These are phyloP conservation scores for Daptonema setosum DNA, from an alignment of 2,888 invertebrate genomes.

Conservation along the genomic window DNA sequence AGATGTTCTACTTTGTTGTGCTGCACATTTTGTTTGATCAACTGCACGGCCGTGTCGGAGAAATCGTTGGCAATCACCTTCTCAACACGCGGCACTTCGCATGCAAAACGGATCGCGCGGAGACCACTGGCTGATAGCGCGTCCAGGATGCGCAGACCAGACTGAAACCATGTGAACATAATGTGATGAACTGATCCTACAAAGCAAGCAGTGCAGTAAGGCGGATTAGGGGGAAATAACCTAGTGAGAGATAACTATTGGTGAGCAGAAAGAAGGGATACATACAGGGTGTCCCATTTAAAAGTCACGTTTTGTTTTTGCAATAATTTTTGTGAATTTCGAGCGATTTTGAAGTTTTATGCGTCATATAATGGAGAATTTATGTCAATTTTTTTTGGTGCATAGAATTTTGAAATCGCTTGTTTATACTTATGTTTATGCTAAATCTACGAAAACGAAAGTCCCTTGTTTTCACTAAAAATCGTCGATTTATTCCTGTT, in stretches of 20 bases:
- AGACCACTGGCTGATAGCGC: slow-evolving; percentile 85
- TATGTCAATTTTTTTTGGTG: too few species aligned
- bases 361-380: too few species aligned
- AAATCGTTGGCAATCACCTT: slow-evolving; percentile 37
- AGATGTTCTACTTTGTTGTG: slow-evolving; percentile 36
- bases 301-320: not conserved
- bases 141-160: slow-evolving; percentile 46
- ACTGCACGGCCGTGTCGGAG: slow-evolving; percentile 57
- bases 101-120: slow-evolving; percentile 80
- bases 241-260: not conserved
- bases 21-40: slow-evolving; percentile 56
- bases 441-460: too few species aligned
- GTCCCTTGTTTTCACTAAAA: too few species aligned
- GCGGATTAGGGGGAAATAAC: too few species aligned
- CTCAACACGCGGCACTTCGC: slow-evolving; percentile 44
- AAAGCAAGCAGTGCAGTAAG: too few species aligned
- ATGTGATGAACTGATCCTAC: too few species aligned
- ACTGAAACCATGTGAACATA: slow-evolving; percentile 2
- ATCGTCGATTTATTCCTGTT: too few species aligned
- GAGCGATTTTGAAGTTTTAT: too few species aligned
- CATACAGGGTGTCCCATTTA: not conserved
- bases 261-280: not conserved
- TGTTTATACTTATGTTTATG: too few species aligned
- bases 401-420: too few species aligned
- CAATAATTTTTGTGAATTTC: slow-evolving; percentile 26